phyloP scores from a whole-genome alignment of 1,140 invertebrate genomes.

The Chironomus striatipennis region DNA sequence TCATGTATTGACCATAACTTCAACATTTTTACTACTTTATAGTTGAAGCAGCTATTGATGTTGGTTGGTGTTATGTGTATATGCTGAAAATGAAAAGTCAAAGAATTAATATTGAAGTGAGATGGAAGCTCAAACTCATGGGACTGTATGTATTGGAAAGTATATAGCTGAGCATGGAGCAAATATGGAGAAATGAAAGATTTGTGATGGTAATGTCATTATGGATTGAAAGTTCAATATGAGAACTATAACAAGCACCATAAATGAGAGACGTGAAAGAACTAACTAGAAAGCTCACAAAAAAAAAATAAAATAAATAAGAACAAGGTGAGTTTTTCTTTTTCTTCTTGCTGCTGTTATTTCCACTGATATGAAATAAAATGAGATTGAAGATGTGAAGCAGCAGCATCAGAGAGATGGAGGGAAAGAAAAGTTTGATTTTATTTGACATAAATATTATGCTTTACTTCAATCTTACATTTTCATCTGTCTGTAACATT shows the following conservation, averaged over 20 bases:
- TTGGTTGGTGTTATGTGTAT: too few relatives aligned
- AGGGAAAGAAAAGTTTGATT: not conserved
- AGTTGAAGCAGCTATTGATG: too few relatives aligned
- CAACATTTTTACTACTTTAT: too few relatives aligned
- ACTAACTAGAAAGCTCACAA: not conserved
- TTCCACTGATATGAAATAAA: too few relatives aligned
- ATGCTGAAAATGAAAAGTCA: not conserved
- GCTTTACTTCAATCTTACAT: slow-evolving; percentile 15
- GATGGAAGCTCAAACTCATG: not conserved
- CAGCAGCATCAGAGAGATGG: too few relatives aligned
- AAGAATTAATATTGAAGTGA: not conserved
- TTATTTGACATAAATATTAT: slow-evolving; percentile 23
- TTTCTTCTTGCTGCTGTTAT: too few relatives aligned
- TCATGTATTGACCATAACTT: too few relatives aligned
- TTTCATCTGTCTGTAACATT: not conserved
- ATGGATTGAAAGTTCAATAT: slow-evolving; percentile 6
- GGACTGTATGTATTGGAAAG: not conserved
- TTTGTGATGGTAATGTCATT: slow-evolving; percentile 20
- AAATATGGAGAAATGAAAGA: not conserved
- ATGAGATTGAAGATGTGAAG: too few relatives aligned
- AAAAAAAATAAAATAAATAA: too few relatives aligned
- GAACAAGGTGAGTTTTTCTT: too few relatives aligned
- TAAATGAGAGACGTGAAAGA: not conserved
- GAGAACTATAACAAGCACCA: not conserved
- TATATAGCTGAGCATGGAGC: not conserved